These are phyloP conservation scores for Phataginus tetradactyla DNA, from an alignment of 2,797 vertebrate genomes.

Conservation along the genomic window DNA sequence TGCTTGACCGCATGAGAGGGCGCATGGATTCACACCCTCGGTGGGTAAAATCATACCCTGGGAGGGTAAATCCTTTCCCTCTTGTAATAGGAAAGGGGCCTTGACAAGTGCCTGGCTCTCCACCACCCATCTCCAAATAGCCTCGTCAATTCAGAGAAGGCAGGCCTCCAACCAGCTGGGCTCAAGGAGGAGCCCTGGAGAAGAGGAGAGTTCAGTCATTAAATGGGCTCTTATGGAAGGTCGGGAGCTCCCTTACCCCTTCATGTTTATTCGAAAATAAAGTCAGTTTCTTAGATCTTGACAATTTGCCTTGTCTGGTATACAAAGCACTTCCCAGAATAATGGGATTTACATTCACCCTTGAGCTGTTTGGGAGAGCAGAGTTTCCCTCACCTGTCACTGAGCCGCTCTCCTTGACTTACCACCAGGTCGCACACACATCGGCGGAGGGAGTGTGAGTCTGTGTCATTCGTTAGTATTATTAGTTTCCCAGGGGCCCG, in stretches of 20 bases:
- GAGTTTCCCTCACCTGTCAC: background rate
- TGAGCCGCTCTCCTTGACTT: too few relatives aligned
- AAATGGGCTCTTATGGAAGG: background rate
- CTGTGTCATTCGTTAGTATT: background rate
- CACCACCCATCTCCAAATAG: background rate
- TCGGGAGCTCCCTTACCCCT: background rate
- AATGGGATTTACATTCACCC: background rate
- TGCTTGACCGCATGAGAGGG: background rate
- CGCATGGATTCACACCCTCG: accelerated
- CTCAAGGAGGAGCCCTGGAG: background rate
- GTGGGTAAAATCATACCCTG: accelerated
- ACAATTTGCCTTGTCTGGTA: background rate
- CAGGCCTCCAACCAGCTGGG: background rate
- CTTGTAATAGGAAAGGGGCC: accelerated
- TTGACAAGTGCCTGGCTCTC: background rate
- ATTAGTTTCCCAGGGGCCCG: background rate
- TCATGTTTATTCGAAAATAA: background rate
- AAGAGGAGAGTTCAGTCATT: background rate
- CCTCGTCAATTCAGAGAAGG: background rate
- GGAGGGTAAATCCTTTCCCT: too few relatives aligned
- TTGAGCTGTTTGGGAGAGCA: background rate
- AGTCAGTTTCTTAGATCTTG: background rate
- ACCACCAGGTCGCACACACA: too few relatives aligned
- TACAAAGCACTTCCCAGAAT: background rate
- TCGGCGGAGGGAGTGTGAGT: background rate